Evolutionary conservation across 1,140 invertebrate genomes (phyloP).

Genomic region (Chionoecetes opilio): DNA sequence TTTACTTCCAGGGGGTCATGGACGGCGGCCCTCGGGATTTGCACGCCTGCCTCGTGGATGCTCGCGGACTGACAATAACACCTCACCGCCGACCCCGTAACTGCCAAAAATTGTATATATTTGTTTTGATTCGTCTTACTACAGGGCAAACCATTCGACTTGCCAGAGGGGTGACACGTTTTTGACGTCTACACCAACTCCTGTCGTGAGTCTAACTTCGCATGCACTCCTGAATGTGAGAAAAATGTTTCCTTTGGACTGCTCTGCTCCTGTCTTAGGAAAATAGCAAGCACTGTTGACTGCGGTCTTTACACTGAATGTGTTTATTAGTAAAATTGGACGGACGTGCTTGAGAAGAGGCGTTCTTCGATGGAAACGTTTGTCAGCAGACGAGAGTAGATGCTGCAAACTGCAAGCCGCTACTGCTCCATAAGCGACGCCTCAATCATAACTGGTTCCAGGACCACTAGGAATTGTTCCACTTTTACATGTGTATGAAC

Average conservation of each 20-base stretch:
- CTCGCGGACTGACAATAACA: neutral
- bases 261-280: neutral
- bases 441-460: neutral
- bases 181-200: neutral
- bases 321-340: neutral
- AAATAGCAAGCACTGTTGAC: neutral
- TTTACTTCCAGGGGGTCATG: neutral
- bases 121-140: neutral
- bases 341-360: neutral
- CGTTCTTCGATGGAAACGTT: neutral
- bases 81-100: constrained; percentile 3
- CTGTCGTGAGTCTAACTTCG: neutral
- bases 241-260: neutral
- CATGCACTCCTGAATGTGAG: constrained; percentile 19
- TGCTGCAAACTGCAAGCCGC: neutral
- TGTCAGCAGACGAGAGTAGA: neutral
- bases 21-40: neutral
- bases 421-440: neutral
- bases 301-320: neutral
- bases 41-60: neutral
- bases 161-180: neutral
- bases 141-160: neutral
- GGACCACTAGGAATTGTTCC: neutral
- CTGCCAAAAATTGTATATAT: constrained; percentile 11
- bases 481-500: neutral